Base-by-base conservation (phyloP, 2,888 invertebrate genomes). In the Standfussiana lucernea region DNA sequence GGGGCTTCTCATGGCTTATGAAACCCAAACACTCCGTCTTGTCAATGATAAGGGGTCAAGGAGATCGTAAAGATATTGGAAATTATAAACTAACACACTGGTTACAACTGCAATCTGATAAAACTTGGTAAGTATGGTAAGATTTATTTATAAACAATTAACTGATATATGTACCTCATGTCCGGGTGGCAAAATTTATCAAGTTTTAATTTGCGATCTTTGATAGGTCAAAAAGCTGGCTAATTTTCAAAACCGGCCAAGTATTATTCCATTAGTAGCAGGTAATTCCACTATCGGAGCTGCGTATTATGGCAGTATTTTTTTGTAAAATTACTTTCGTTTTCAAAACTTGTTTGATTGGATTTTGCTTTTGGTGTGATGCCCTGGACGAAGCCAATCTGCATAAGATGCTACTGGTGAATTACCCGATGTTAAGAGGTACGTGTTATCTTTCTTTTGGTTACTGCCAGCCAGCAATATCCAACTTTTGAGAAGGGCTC, bases 41-140 rank as follows among this genome's bases (percentile, higher is more conserved):
- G 64, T 68, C n/a, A 18, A 32, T 32, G 84, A 79, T 84, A 70
- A 83, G 69, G 2, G 83, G 85, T 83, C 83, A 83, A 81, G 82
- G 75, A 70, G 56, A 85, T 71, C 59, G 76, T 71, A 53, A n/a
- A 73, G 66, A 74, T 84, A 84, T 61, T 42, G 37, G 10, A 40
- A 59, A 79, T n/a, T n/a, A 32, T 73, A 70, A 79, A 83, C 65
- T 69, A 56, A 40, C 40, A 13, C n/a, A 4, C 40, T 47, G 40
- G 66, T 70, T 79, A 56, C 21, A 70, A 79, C 84, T 72, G 79
- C 65, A 73, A 84, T 79, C 61, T 47, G 79, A 79, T 82, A 72
- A 69, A 47, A 35, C 40, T 24, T 21, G 21, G 28, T n/a, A n/a
- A 47, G 28, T n/a, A n/a, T 1, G 8, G 18, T 32, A 56, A 11